Percentiles rank a stretch among this genome's conserved stretches.
Evolutionary conservation across 2,888 invertebrate genomes (phyloP).

Genomic region (Oasisia sp.): DNA sequence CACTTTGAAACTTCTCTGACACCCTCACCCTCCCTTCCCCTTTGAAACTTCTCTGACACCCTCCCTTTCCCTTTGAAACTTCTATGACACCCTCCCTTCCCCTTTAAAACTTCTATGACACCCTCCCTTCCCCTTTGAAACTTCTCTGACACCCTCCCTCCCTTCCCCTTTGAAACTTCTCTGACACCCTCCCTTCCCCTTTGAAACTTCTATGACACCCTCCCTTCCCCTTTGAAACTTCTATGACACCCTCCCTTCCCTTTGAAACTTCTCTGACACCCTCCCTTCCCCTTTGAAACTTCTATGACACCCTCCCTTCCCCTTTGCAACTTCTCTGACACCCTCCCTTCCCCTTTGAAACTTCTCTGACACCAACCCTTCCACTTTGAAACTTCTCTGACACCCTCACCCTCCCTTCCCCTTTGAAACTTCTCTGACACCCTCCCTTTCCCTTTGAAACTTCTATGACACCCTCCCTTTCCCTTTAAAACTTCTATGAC

Average conservation of each 20-base stretch:
- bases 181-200: neutral
- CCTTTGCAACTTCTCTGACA: neutral
- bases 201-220: neutral
- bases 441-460: neutral
- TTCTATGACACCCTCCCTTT: neutral
- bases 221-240: neutral
- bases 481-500: neutral
- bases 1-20: neutral
- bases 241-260: neutral
- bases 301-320: neutral
- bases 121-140: neutral
- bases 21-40: neutral
- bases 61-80: neutral
- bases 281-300: conserved; percentile 34
- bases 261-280: neutral
- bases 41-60: neutral
- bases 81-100: neutral
- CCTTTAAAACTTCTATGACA: neutral
- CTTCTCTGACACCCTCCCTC: neutral
- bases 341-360: neutral
- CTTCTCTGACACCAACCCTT: neutral
- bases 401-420: neutral
- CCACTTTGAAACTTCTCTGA: neutral
- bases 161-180: neutral
- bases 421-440: neutral